Evolutionary conservation across 2,113 vertebrate species (phyloP), one percentile per base, ranked within the genome.

Genomic region (Zootoca vivipara): DNA sequence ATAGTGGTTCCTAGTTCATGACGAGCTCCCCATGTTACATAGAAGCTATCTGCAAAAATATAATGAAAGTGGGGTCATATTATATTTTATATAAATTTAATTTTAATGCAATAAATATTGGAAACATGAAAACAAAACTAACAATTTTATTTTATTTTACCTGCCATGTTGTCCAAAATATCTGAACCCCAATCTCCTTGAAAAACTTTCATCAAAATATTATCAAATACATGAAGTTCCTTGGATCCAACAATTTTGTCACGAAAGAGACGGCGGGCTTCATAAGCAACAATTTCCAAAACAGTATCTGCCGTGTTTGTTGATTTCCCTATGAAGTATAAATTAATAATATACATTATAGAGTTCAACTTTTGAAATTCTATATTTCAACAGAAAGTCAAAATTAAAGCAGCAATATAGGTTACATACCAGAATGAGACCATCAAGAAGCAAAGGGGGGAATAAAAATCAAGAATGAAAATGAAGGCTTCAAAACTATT

Each of bases 171-270:
- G 78, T 98, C 98, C 28, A 98, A 93, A 74, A 98, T 90, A 58
- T 99, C 98, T 65, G 98, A 98, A 87, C 97, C 96, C 99, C 98
- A 99, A 85, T 99, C 99, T 90, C 95, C 97, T 70, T 97, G 96
- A 93, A 99, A 95, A 72, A 99, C 97, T 18, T 98, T 98, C 7
- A 96, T 96, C 89, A 99, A 97, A 95, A 99, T 95, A 94, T 95
- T 98, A 89, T 99, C 98, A 95, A 99, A 99, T 35, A 96, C 64
- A 82, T 97, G 95, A 85, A 98, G 95, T 87, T 98, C 98, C 94
- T 98, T 99, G 70, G 93, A 38, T 74, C 96, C 97, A 93, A 99
- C 99, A 33, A 99, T 97, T 85, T 97, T 97, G 95, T 99, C 99
- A 94, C 98, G 97, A 95, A 99, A 99, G 85, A 99, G 97, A 86